Evolutionary conservation across 37 sponge, comb jelly and placozoan species (phyloP), one percentile per base, ranked within the genome.

Genomic region (Oscarella lobularis): DNA sequence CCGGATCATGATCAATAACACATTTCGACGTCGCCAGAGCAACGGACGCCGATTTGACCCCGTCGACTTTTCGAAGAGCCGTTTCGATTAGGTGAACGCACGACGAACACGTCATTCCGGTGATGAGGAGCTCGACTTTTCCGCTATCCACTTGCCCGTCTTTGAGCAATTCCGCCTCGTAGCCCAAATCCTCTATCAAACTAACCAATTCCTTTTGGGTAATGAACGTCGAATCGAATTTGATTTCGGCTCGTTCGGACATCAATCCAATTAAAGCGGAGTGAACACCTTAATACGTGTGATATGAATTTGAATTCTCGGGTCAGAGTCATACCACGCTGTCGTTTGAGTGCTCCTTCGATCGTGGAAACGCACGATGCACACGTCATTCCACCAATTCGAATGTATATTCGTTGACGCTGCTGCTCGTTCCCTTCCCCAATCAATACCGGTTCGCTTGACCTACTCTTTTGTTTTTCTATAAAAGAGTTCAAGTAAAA

Each of bases 81-180:
- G 41, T 67, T 76, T 93, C 88, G 65, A 98, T 98, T 37, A 90
- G 81, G 37, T 81, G 73, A 5, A 98, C 99, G 78, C 99, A 98
- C 0, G 92, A 82, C 66, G 86, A 73, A 66, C 99, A 98, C 0
- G 89, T 90, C 99, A 98, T 98, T 20, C 99, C 99, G 20, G 60
- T 27, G 9, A 48, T 48, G 14, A 48, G 20, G 60, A 48, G 60
- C 60, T 48, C 60, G 14, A 48, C 60, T 48, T 48, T 48, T 9
- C 60, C 60, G 20, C 20, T 20, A 27, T 48, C 60, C 60, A 48
- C 60, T 48, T 48, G 9, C n/a, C n/a, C n/a, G n/a, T n/a, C n/a
- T 27, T 48, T 20, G 20, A 48, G 9, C 60, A 48, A 20, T 48
- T 9, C 20, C 9, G 14, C 9, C 60, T 48, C 60, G 20, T 48